phyloP scores from a whole-genome alignment of 2,113 vertebrate genomes.

The Toxostoma redivivum region DNA sequence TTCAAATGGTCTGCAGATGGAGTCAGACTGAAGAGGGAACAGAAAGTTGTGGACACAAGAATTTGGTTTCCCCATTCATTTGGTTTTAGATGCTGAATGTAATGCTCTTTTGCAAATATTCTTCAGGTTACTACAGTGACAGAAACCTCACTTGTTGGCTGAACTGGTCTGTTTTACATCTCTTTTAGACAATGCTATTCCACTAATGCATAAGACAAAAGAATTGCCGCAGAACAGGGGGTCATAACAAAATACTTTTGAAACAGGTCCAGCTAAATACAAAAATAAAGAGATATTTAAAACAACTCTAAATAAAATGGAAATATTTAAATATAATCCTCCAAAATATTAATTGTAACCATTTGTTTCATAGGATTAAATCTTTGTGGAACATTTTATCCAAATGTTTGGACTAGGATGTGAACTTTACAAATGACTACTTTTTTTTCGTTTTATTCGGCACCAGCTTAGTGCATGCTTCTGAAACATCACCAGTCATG shows the following conservation, averaged over 20 bases:
- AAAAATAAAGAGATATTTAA: slow-evolving; percentile 15
- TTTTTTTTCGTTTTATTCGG: slow-evolving; percentile 25
- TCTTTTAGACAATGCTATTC: slow-evolving; percentile 3
- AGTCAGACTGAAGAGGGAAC: neutral
- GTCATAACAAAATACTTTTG: slow-evolving; percentile 17
- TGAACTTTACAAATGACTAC: slow-evolving; percentile 20
- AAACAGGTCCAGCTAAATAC: neutral
- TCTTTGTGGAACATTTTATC: slow-evolving; percentile 26
- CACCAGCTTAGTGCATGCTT: slow-evolving; percentile 45
- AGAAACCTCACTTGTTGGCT: neutral
- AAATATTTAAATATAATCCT: slow-evolving; percentile 29
- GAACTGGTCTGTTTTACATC: neutral
- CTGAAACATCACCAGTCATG: slow-evolving; percentile 45
- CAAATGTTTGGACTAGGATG: neutral
- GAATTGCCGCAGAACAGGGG: neutral
- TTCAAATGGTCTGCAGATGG: neutral
- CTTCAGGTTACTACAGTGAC: neutral
- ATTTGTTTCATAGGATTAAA: slow-evolving; percentile 38
- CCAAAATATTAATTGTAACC: slow-evolving; percentile 11
- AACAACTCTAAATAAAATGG: slow-evolving; percentile 23
- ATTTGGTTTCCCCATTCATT: neutral
- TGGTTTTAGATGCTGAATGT: neutral
- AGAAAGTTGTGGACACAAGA: neutral
- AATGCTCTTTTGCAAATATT: neutral
- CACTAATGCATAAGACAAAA: neutral